Conservation (phyloP, 1,140 invertebrate genomes). For the Drosophila tropicalis region DNA sequence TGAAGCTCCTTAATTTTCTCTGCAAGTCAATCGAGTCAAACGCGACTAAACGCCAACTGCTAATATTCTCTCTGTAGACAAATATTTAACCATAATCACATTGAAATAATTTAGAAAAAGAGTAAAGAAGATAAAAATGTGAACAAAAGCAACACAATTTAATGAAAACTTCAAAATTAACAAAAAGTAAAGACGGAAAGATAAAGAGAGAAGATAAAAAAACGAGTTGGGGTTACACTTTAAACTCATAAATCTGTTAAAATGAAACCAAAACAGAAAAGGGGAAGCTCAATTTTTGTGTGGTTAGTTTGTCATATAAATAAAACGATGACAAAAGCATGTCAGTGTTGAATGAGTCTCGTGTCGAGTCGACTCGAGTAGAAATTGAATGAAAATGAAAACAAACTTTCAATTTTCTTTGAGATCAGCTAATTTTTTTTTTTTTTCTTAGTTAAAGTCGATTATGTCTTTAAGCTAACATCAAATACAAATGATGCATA, state of each 20-base stretch:
- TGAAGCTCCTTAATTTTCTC: no score
- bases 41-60: no score
- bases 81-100: no score
- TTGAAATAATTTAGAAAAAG: neutral
- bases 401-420: conserved; percentile 57
- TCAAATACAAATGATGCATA: conserved; percentile 7
- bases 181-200: neutral
- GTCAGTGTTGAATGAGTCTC: conserved; percentile 41
- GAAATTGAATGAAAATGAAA: conserved; percentile 43
- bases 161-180: conserved; percentile 4
- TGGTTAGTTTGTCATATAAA: conserved; percentile 7
- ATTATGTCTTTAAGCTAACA: conserved; percentile 6
- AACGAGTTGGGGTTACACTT: conserved; percentile 3
- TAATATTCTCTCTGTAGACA: no score
- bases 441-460: neutral
- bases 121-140: neutral
- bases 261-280: neutral
- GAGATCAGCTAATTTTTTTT: neutral
- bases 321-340: conserved; percentile 19
- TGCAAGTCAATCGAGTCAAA: no score
- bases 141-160: conserved; percentile 9
- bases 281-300: neutral
- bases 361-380: conserved; percentile 13
- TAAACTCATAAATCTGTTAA: conserved; percentile 7
- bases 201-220: neutral